Base-by-base conservation (phyloP, 1,140 invertebrate genomes). In the Zelostemma sp. region DNA sequence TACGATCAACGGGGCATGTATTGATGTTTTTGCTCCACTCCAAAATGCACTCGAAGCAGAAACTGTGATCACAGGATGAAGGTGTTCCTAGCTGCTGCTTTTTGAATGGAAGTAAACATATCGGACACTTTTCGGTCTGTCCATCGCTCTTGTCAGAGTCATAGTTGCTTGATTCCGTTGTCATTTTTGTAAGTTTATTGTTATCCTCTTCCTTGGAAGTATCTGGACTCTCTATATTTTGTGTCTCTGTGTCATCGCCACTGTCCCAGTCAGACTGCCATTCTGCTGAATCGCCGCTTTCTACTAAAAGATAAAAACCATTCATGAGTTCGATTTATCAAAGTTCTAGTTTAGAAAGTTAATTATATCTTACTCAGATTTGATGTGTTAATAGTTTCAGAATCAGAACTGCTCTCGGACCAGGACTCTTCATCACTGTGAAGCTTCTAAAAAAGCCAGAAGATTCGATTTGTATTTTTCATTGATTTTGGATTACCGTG, bases 11-110 rank as follows among this genome's bases (percentile, higher is more conserved):
- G 0, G 97, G 97, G 83, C 96, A 98, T n/a, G 95, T 97, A 72
- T 96, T 96, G 4, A 96, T 91, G 87, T 95, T 97, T 88, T 93
- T 95, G 1, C 94, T 91, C 96, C 96, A 97, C 81, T 97, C 95
- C 28, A 91, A 88, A 48, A 97, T 91, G 82, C 96, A 97, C 43
- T 94, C 91, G 3, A 94, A 85, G 81, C 96, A 97, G 79, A 97
- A 97, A 35, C 88, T 88, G 80, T 98, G 96, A 57, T 96, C 93
- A 84, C 96, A 98, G 6, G 88, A 88, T 60, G 94, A 91, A 0
- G 96, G 96, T 43, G 89, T 92, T 0, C 93, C 96, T 43, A 97
- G 87, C 85, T 96, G 92, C 43, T 91, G 88, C 57, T 83, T 84
- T 59, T 80, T 87, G 62, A 93, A 91, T 31, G 89, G 87, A 18